Base-by-base conservation (phyloP, 2,888 invertebrate species). In the Calliphora vomitoria region DNA sequence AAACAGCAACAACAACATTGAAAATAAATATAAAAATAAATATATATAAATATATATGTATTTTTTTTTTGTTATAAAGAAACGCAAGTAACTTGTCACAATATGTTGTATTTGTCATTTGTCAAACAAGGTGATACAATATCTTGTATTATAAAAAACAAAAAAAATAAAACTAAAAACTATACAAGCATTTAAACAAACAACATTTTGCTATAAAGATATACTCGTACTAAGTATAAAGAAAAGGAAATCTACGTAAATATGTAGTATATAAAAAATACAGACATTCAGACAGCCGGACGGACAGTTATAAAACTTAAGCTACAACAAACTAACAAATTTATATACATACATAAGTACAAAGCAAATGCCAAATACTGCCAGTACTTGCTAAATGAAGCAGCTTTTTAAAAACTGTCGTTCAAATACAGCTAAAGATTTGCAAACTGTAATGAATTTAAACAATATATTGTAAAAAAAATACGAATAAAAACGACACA, bases 101-200 rank as follows among this genome's bases (percentile, higher is more conserved):
- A 93, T 92, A 91, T 91, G 91, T 92, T 93, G 93, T 92, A 90
- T 90, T 90, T 91, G 92, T 92, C 93, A 93, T 93, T 93, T 93
- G 92, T 93, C 93, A 93, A 90, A 85, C 86, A 88, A 86, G 86
- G 88, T 86, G 88, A 89, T 89, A 89, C 88, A 87, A 86, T 88
- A 88, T 64, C 80, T 85, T 50, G 85, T 71, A 69, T 76, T 60
- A 80, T 68, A 68, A 78, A 62, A 64, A n/a, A n/a, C n/a, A n/a
- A n/a, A 25, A 25, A 64, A 64, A 71, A 62, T 60, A 69, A 66
- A 68, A 82, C 47, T 78, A 74, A 72, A 47, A 66, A 68, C 20
- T 69, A 58, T 47, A 81, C n/a, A 85, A 50, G 66, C 66, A 69
- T 85, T 76, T 62, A 69, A 71, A 64, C 71, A 35, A 8, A 41